These are phyloP conservation scores for Cantharis lateralis DNA, from an alignment of 2,888 invertebrate species.

Conservation along the genomic window DNA sequence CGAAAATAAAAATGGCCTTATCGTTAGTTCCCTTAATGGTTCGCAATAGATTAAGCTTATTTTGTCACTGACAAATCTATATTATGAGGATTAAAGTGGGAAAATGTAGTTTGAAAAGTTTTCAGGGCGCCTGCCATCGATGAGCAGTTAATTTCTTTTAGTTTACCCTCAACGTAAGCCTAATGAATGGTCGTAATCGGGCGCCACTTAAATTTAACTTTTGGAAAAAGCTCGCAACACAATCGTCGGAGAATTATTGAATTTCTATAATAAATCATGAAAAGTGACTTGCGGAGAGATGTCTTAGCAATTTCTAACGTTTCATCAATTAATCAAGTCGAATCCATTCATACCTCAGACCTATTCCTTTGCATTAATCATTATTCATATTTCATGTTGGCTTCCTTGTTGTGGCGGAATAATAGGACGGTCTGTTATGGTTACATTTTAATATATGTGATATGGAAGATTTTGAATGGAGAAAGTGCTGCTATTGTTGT, in stretches of 20 bases:
- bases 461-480: not conserved
- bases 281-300: not conserved
- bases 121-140: conserved; percentile 7
- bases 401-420: not conserved
- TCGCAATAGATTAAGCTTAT: conserved; percentile 37
- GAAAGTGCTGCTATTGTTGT: not conserved
- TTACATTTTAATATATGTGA: not conserved
- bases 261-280: not conserved
- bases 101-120: conserved; percentile 13
- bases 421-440: not conserved
- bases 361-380: not conserved
- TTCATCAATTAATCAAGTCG: not conserved
- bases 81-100: conserved; percentile 26
- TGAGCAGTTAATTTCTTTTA: conserved; percentile 18
- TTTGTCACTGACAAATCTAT: conserved; percentile 33
- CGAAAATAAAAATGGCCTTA: conserved; percentile 21
- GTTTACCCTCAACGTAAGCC: not conserved
- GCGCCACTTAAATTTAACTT: not conserved
- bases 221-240: not conserved
- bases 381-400: conserved; percentile 1
- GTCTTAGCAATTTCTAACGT: not conserved
- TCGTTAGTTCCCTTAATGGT: conserved; percentile 37
- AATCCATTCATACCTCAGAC: not conserved
- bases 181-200: not conserved
- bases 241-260: not conserved